Conservation (phyloP, 2,797 vertebrate species). For the Xyrichtys novacula region DNA sequence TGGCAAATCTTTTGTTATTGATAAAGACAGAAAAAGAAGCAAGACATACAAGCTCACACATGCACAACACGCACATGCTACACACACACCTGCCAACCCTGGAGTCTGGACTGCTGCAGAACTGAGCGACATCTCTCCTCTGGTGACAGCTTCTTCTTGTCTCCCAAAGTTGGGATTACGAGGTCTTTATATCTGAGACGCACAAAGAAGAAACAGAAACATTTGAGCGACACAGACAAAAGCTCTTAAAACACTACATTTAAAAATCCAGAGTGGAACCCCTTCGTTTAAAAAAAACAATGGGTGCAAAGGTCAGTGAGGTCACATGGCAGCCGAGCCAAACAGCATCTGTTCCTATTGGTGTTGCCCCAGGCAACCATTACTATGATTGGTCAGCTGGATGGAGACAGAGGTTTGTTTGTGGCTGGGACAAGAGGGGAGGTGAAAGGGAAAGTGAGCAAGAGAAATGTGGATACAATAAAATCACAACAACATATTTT, state of each 20-base stretch:
- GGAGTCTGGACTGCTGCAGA: conserved; percentile 91
- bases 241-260: conserved; percentile 12
- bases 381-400: conserved; percentile 72
- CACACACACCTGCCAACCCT: conserved; percentile 90
- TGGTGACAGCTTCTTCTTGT: conserved; percentile 83
- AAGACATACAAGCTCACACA: conserved; percentile 36
- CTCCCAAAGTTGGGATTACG: conserved; percentile 82
- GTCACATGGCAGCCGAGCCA: conserved; percentile 70
- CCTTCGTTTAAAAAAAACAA: conserved; percentile 66
- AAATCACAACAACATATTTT: background rate
- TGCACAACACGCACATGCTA: conserved; percentile 5
- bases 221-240: conserved; percentile 39
- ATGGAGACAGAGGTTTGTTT: conserved; percentile 64
- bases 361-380: conserved; percentile 77
- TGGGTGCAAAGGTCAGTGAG: conserved; percentile 74
- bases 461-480: conserved; percentile 19
- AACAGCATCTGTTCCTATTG: conserved; percentile 81
- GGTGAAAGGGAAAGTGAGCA: conserved; percentile 24
- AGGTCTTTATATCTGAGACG: conserved; percentile 90
- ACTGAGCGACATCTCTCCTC: conserved; percentile 90
- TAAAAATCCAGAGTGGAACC: conserved; percentile 14
- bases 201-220: conserved; percentile 26
- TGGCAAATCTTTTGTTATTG: conserved; percentile 75
- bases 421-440: conserved; percentile 26
- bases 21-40: conserved; percentile 58